These are phyloP conservation scores for Micrasema longulum DNA, from an alignment of 1,140 invertebrate genomes.

Conservation along the genomic window DNA sequence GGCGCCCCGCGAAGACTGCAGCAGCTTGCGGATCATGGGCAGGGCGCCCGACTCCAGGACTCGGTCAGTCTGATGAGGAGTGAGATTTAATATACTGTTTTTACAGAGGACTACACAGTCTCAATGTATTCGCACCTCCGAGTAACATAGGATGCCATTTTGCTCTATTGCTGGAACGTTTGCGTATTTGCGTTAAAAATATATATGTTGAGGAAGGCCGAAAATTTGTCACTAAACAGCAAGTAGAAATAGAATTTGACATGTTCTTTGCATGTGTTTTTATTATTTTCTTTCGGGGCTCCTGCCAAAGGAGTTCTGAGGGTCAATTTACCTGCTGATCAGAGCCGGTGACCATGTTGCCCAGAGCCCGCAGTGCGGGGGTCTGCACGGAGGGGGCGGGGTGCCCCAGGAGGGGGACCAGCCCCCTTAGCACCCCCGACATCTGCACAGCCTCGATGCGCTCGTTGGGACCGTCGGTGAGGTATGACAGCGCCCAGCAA, in stretches of 20 bases:
- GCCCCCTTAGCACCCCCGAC: conserved; percentile 76
- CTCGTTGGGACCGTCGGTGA: conserved; percentile 94
- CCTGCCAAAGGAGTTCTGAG: no score
- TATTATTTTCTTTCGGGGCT: no score
- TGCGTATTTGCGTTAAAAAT: no score
- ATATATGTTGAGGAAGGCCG: no score
- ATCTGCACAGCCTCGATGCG: conserved; percentile 90
- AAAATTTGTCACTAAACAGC: no score
- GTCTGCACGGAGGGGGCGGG: conserved; percentile 83
- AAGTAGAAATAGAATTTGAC: no score
- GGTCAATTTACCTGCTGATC: conserved; percentile 73
- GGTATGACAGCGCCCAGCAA: conserved; percentile 96
- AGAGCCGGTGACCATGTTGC: conserved; percentile 90
- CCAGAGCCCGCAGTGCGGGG: conserved; percentile 88
- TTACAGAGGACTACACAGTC: no score
- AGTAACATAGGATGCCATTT: no score
- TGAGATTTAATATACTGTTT: no score
- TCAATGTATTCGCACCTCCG: no score
- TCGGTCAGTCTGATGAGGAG: conserved; percentile 86
- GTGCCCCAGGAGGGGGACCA: conserved; percentile 82
- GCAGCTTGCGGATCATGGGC: conserved; percentile 75
- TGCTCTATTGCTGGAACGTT: no score
- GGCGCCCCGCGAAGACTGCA: conserved; percentile 80
- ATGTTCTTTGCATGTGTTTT: no score
- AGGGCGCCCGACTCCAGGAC: conserved; percentile 88